Conservation (phyloP, 2,113 vertebrate genomes). For the Pongo pygmaeus region DNA sequence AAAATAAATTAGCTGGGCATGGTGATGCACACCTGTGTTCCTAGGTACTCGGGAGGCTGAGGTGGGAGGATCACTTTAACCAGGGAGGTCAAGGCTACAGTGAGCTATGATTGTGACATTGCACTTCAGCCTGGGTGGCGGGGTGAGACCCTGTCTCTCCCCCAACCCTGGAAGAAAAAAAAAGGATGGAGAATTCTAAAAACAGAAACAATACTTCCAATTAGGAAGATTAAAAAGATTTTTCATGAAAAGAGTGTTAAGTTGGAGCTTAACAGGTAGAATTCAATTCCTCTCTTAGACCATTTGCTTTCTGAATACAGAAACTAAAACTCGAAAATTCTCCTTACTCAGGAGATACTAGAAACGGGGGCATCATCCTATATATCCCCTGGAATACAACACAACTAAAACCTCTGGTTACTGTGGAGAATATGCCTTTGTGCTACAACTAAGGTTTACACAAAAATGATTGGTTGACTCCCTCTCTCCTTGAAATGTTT, state of each 20-base stretch:
- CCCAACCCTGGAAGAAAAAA: too few species aligned
- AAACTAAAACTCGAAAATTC: background rate
- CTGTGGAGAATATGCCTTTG: background rate
- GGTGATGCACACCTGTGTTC: too few species aligned
- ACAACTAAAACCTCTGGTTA: background rate
- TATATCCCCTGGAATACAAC: background rate
- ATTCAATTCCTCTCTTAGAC: background rate
- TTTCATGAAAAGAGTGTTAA: background rate
- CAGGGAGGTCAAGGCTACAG: too few species aligned
- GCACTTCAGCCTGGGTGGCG: too few species aligned
- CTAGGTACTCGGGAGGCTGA: too few species aligned
- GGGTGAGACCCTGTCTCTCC: too few species aligned
- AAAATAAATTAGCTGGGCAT: too few species aligned
- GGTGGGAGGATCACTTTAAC: too few species aligned
- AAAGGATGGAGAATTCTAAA: background rate
- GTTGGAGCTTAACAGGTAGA: background rate
- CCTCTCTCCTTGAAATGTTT: background rate
- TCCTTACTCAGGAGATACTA: background rate
- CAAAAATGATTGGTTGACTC: background rate
- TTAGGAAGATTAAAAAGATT: background rate
- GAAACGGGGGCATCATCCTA: too few species aligned
- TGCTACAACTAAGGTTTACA: background rate
- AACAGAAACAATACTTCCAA: background rate
- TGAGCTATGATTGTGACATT: too few species aligned
- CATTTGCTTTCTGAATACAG: background rate